phyloP scores from a whole-genome alignment of 2,797 vertebrate genomes.

The Danionella dracula region DNA sequence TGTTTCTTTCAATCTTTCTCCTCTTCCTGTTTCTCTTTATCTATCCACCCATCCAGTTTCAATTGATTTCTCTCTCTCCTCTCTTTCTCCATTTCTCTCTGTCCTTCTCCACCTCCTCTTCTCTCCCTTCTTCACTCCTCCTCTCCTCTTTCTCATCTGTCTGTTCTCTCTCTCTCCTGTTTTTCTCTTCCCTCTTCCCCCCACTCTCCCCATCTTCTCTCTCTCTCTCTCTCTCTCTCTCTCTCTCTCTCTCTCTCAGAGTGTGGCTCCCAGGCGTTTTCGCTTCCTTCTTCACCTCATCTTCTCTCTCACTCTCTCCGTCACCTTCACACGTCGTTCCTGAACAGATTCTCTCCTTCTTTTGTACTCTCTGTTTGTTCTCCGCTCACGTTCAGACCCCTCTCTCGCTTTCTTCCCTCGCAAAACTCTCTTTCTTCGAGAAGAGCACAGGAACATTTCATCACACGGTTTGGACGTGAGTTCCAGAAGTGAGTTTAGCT shows the following conservation, averaged over 20 bases:
- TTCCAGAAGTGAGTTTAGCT: too few relatives aligned
- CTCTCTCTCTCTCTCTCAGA: background rate
- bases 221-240: constrained; percentile 36
- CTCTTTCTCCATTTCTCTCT: too few relatives aligned
- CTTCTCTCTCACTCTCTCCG: background rate
- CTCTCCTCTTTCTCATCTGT: too few relatives aligned
- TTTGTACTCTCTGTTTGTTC: constrained; percentile 2
- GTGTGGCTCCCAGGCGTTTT: constrained; percentile 18
- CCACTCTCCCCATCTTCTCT: too few relatives aligned
- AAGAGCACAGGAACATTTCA: too few relatives aligned
- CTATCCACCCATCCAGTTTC: too few relatives aligned
- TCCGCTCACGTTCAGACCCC: background rate
- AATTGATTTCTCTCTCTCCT: too few relatives aligned
- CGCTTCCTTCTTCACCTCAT: background rate
- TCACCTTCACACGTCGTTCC: constrained; percentile 9
- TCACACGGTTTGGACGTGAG: too few relatives aligned
- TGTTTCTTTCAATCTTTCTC: constrained; percentile 23
- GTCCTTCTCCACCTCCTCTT: too few relatives aligned
- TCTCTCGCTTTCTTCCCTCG: background rate
- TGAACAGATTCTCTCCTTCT: background rate
- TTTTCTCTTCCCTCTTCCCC: too few relatives aligned
- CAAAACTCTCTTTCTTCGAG: background rate
- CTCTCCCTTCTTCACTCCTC: too few relatives aligned
- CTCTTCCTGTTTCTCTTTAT: constrained; percentile 7
- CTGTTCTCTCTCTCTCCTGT: too few relatives aligned